phyloP scores from a whole-genome alignment of 2,113 vertebrate species.

The Anguilla rostrata region DNA sequence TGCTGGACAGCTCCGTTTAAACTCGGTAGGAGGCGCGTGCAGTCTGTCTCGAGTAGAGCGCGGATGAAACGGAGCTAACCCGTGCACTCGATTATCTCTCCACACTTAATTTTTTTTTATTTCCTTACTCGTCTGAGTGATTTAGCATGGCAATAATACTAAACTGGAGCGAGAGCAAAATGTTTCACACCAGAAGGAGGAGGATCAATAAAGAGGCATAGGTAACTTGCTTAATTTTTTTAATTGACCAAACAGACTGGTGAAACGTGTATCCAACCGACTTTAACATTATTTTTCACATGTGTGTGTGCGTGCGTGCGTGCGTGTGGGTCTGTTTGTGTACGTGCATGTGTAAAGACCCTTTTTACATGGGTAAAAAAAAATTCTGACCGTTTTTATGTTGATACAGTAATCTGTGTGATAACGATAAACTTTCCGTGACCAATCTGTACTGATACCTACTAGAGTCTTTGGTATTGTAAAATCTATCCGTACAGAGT shows the following conservation, averaged over 20 bases:
- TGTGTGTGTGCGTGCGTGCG: neutral
- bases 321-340: neutral
- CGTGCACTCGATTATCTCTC: constrained; percentile 9
- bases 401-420: neutral
- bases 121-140: neutral
- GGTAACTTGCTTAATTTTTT: neutral
- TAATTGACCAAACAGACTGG: neutral
- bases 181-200: constrained; percentile 17
- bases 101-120: constrained; percentile 1
- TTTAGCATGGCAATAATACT: constrained; percentile 1
- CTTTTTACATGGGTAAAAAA: too few species aligned
- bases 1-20: constrained; percentile 39
- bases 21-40: constrained; percentile 56
- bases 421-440: constrained; percentile 7
- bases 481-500: neutral
- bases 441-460: constrained; percentile 15
- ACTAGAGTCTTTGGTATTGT: neutral
- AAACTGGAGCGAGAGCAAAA: constrained; percentile 12
- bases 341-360: neutral
- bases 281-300: neutral
- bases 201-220: constrained; percentile 15
- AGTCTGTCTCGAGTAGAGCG: constrained; percentile 39
- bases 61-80: constrained; percentile 29
- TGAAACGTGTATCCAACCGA: too few species aligned
- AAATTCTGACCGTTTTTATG: neutral